These are phyloP conservation scores for Carassius auratus DNA, from an alignment of 2,113 vertebrate species.

Conservation along the genomic window DNA sequence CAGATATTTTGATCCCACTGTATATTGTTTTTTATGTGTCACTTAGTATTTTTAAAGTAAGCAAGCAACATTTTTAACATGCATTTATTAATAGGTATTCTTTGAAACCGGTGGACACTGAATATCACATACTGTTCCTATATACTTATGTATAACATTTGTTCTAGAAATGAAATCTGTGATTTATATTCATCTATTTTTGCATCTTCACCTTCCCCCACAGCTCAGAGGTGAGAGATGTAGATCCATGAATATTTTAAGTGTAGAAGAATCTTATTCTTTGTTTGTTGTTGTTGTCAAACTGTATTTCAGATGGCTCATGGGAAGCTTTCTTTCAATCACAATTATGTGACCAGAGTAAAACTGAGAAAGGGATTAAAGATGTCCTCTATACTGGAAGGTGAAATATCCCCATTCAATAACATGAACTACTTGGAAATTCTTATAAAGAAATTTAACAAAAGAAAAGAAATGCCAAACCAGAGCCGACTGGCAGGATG, in stretches of 20 bases:
- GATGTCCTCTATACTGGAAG: not conserved
- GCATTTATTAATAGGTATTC: not conserved
- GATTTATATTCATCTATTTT: slow-evolving; percentile 14
- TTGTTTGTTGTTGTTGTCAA: slow-evolving; percentile 9
- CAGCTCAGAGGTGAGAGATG: slow-evolving; percentile 29
- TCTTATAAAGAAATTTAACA: slow-evolving; percentile 1
- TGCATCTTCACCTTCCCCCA: slow-evolving; percentile 31
- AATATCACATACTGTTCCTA: not conserved
- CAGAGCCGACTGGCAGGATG: not conserved
- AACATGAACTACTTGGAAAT: slow-evolving; percentile 6
- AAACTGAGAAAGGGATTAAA: slow-evolving; percentile 19
- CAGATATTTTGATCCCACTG: no score
- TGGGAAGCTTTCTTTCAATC: slow-evolving; percentile 16
- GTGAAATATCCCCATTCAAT: slow-evolving; percentile 10
- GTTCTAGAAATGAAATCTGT: not conserved
- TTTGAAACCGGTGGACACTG: not conserved
- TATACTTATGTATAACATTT: not conserved
- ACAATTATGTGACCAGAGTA: not conserved
- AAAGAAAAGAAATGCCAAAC: slow-evolving; percentile 17
- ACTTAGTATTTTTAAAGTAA: not conserved
- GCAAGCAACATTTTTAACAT: not conserved
- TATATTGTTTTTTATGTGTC: not conserved
- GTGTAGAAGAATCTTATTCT: not conserved
- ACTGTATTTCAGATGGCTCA: not conserved
- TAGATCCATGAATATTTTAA: slow-evolving; percentile 20